phyloP scores from a whole-genome alignment of 30 jellyfish, hydroid and myxozoan species.

The Aurelia aurita region DNA sequence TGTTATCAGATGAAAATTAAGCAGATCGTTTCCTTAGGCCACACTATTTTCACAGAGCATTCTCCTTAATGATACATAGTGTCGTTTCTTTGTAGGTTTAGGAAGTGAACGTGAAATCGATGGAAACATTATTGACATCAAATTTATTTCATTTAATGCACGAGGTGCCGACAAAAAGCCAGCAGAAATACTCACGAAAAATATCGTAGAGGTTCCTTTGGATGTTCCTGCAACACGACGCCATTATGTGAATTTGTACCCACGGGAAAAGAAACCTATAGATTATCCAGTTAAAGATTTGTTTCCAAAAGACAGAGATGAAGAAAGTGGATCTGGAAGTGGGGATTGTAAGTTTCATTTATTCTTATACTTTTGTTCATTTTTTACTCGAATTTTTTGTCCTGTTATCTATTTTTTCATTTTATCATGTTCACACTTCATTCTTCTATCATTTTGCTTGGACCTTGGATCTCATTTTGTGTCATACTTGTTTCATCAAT shows the following conservation, averaged over 20 bases:
- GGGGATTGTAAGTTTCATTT: background rate
- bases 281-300: constrained; percentile 58
- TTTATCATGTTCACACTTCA: no score
- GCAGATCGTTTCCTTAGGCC: no score
- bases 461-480: no score
- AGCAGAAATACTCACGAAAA: background rate
- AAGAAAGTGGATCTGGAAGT: constrained; percentile 60
- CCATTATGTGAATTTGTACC: constrained; percentile 13
- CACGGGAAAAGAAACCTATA: constrained; percentile 28
- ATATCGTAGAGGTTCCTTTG: background rate
- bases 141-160: constrained; percentile 36
- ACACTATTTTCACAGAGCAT: no score
- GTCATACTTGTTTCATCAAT: no score
- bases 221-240: constrained; percentile 24
- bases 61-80: background rate
- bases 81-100: background rate
- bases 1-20: no score
- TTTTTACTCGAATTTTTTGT: no score
- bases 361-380: no score
- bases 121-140: constrained; percentile 41
- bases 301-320: constrained; percentile 61
- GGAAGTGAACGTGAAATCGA: constrained; percentile 6
- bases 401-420: no score
- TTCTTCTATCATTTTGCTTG: no score
- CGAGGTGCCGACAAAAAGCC: constrained; percentile 4